Conservation (phyloP, 2,113 vertebrate species). For the Periophthalmus modestus region DNA sequence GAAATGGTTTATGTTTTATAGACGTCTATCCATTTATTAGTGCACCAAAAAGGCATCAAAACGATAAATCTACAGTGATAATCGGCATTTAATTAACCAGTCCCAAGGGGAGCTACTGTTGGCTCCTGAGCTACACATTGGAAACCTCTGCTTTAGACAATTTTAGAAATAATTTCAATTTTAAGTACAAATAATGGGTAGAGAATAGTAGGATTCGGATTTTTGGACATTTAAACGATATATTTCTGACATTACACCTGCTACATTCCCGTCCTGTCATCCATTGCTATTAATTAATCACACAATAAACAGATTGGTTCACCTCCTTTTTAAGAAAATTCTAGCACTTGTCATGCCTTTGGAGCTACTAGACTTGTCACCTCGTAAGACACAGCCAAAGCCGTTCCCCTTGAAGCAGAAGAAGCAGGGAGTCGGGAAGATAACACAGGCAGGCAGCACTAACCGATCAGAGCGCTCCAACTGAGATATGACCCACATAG, state of each 20-base stretch:
- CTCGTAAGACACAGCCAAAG: constrained; percentile 68
- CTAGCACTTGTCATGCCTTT: constrained; percentile 37
- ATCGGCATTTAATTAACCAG: too few relatives aligned
- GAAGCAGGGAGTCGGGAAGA: constrained; percentile 59
- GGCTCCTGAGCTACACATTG: too few relatives aligned
- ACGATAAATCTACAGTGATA: too few relatives aligned
- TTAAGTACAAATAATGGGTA: too few relatives aligned
- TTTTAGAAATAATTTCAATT: too few relatives aligned
- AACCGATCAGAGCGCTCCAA: constrained; percentile 77
- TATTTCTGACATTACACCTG: neutral
- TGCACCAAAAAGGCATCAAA: too few relatives aligned
- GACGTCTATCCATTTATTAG: too few relatives aligned
- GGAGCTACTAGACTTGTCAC: constrained; percentile 64
- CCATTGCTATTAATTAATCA: constrained; percentile 53
- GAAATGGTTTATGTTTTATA: too few relatives aligned
- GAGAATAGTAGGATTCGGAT: neutral
- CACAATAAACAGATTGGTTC: constrained; percentile 51
- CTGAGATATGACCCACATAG: constrained; percentile 80
- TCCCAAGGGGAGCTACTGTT: too few relatives aligned
- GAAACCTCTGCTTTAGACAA: too few relatives aligned
- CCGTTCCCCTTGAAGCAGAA: constrained; percentile 67
- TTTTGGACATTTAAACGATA: neutral
- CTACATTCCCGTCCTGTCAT: constrained; percentile 32
- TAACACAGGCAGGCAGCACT: constrained; percentile 76
- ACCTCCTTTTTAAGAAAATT: constrained; percentile 34